A percentile compares a stretch with the other conserved stretches of the same genome.
phyloP scores from a whole-genome alignment of 2,797 vertebrate genomes.

The Serranus cabrilla region DNA sequence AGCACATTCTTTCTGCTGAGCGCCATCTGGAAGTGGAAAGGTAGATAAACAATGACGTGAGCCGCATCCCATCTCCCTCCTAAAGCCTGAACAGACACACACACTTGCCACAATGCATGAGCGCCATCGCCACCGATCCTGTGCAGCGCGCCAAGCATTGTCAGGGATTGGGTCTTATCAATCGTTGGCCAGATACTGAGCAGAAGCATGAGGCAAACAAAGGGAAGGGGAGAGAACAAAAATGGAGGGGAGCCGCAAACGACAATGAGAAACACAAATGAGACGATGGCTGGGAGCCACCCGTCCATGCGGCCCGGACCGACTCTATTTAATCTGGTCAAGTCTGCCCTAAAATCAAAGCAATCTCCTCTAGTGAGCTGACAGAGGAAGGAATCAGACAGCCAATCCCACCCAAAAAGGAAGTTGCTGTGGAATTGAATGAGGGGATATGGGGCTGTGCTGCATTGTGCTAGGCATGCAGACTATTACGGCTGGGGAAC shows the following conservation, averaged over 20 bases:
- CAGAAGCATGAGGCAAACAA: conserved; percentile 79
- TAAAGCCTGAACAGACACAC: conserved; percentile 61
- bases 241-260: conserved; percentile 68
- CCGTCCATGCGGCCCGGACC: conserved; percentile 53
- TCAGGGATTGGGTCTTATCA: conserved; percentile 88
- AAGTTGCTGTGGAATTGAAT: conserved; percentile 63
- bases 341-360: conserved; percentile 74
- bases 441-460: conserved; percentile 55
- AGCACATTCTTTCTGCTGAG: conserved; percentile 84
- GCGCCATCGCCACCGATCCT: conserved; percentile 64
- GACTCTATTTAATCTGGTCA: conserved; percentile 78
- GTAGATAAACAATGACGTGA: conserved; percentile 86
- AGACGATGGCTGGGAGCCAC: conserved; percentile 77
- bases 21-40: conserved; percentile 87
- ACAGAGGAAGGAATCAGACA: conserved; percentile 61
- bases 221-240: conserved; percentile 68
- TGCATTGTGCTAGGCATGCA: conserved; percentile 60
- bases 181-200: conserved; percentile 86
- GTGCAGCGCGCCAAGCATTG: conserved; percentile 76
- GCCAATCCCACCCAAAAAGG: conserved; percentile 64
- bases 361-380: conserved; percentile 64
- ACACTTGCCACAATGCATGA: conserved; percentile 61
- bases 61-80: conserved; percentile 70
- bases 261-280: conserved; percentile 81
- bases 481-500: conserved; percentile 59